phyloP scores from a whole-genome alignment of 2,113 vertebrate genomes.

The Istiophorus platypterus region DNA sequence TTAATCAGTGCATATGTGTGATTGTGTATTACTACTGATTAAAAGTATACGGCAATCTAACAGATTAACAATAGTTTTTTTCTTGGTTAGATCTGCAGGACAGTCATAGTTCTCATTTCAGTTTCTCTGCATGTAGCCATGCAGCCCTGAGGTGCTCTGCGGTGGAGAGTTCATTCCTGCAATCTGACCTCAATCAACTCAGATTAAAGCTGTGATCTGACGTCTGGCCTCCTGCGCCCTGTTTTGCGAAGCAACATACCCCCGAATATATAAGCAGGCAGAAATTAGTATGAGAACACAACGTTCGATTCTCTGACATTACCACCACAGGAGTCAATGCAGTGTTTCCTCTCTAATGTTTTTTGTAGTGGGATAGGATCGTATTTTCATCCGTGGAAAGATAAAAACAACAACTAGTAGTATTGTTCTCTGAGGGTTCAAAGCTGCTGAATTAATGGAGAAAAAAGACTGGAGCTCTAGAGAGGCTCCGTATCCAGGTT shows the following conservation, averaged over 20 bases:
- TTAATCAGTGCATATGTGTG: background rate
- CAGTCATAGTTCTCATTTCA: slow-evolving; percentile 37
- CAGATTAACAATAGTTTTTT: slow-evolving; percentile 16
- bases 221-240: slow-evolving; percentile 26
- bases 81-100: slow-evolving; percentile 38
- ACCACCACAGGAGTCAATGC: slow-evolving; percentile 6
- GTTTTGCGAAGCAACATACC: slow-evolving; percentile 23
- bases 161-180: slow-evolving; percentile 60
- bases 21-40: background rate
- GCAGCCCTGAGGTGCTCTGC: slow-evolving; percentile 57
- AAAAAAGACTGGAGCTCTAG: background rate
- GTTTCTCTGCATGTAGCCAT: slow-evolving; percentile 60
- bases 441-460: background rate
- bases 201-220: slow-evolving; percentile 67
- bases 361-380: background rate
- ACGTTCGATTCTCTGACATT: slow-evolving; percentile 11
- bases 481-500: slow-evolving; percentile 1
- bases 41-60: background rate
- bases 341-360: background rate
- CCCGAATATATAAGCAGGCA: slow-evolving; percentile 39
- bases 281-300: slow-evolving; percentile 46
- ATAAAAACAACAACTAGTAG: background rate
- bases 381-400: background rate
- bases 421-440: background rate
- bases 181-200: slow-evolving; percentile 75